These are phyloP conservation scores for Willowsia nigromaculata DNA, from an alignment of 2,888 invertebrate species.

Conservation along the genomic window DNA sequence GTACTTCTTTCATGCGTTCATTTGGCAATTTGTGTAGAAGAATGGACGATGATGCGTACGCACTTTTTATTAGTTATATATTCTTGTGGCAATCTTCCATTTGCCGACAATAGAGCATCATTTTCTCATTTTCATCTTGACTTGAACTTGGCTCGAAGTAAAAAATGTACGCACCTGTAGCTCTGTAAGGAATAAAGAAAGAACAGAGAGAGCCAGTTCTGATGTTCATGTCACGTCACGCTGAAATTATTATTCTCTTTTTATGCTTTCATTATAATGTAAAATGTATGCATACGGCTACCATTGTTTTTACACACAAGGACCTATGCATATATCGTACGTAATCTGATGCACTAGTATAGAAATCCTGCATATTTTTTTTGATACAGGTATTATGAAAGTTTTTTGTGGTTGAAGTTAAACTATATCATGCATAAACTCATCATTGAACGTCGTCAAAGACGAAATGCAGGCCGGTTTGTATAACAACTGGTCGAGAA, in stretches of 20 bases:
- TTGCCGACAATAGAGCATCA: conserved; percentile 25
- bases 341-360: not conserved
- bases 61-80: not conserved
- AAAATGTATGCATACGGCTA: no score
- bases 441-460: conserved; percentile 43
- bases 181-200: conserved; percentile 37
- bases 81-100: not conserved
- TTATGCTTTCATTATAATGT: not conserved
- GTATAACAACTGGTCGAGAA: not conserved
- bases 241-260: conserved; percentile 57
- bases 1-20: no score
- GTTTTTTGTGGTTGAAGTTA: not conserved
- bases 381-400: not conserved
- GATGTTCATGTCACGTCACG: conserved; percentile 66
- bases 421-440: conserved; percentile 6
- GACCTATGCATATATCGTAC: no score
- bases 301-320: no score
- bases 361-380: not conserved
- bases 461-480: not conserved
- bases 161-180: conserved; percentile 59
- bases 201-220: not conserved
- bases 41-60: conserved; percentile 14
- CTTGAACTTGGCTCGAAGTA: not conserved
- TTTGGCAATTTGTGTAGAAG: not conserved
- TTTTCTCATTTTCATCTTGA: not conserved